Conservation (phyloP, 2,113 vertebrate species). For the Gymnorhina tibicen region DNA sequence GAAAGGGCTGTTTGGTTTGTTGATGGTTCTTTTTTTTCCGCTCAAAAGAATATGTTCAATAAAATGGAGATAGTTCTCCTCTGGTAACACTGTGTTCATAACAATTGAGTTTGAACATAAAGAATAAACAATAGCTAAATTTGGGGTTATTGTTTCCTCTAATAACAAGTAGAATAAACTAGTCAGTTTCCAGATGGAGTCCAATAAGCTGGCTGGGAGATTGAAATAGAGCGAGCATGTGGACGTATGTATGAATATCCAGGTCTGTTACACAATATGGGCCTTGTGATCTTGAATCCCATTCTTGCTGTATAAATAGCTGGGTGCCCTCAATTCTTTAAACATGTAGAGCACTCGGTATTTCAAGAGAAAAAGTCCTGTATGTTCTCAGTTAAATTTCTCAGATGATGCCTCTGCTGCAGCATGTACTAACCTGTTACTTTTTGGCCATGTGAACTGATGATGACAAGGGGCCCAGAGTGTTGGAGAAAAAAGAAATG, state of each 20-base stretch:
- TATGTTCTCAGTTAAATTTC: not conserved
- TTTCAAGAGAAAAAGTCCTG: not conserved
- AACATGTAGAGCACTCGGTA: not conserved
- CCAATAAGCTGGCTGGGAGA: not conserved
- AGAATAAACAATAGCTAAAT: not conserved
- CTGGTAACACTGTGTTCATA: not conserved
- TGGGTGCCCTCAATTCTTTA: not conserved
- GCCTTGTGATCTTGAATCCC: not conserved
- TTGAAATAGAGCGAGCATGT: not conserved
- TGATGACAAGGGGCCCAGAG: not conserved
- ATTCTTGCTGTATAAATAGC: not conserved
- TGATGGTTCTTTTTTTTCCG: not conserved
- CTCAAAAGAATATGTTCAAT: not conserved
- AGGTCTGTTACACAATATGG: fast-evolving
- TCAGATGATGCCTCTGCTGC: not conserved
- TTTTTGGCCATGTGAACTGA: fast-evolving
- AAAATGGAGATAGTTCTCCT: not conserved
- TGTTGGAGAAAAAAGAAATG: not conserved
- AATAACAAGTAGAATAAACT: not conserved
- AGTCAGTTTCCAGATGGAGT: not conserved
- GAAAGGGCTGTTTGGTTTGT: not conserved
- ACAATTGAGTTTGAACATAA: not conserved
- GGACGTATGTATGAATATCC: not conserved
- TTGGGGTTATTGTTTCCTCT: not conserved
- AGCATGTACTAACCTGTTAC: not conserved